Evolutionary conservation across 2,888 invertebrate genomes (phyloP).

Genomic region (Cryptophagus acutangulus): DNA sequence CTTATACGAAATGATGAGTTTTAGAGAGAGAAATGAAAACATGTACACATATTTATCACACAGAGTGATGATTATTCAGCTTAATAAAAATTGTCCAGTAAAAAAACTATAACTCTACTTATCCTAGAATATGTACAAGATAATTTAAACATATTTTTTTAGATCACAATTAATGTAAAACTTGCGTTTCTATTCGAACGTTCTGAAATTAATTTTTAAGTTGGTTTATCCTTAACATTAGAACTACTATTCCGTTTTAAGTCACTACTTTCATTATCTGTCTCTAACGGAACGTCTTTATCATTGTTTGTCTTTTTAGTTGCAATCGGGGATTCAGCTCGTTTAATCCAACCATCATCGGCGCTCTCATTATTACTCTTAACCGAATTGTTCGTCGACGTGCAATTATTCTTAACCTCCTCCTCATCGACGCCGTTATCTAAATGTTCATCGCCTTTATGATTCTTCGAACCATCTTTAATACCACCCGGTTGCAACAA

Average conservation of each 20-base stretch:
- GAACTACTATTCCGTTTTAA: no score
- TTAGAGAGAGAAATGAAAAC: conserved; percentile 19
- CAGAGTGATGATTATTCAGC: conserved; percentile 24
- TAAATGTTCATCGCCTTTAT: conserved; percentile 9
- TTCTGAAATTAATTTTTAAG: no score
- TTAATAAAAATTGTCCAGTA: conserved; percentile 42
- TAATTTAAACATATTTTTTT: no score
- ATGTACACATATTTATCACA: conserved; percentile 40
- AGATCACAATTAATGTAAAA: no score
- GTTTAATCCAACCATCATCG: no score
- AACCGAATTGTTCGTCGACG: not conserved
- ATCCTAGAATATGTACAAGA: conserved; percentile 35
- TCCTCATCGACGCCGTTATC: conserved; percentile 21
- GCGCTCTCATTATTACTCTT: not conserved
- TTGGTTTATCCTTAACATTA: no score
- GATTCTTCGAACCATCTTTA: not conserved
- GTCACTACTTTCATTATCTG: no score
- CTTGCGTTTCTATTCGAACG: no score
- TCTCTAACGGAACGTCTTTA: no score
- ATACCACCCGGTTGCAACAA: conserved; percentile 6
- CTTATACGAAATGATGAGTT: conserved; percentile 18
- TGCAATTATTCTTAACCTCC: not conserved
- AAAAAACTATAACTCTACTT: conserved; percentile 44
- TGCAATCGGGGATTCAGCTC: no score
- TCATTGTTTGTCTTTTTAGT: no score